These are phyloP conservation scores for Brachionus koreanus DNA, from an alignment of 1,140 invertebrate species.

Conservation along the genomic window DNA sequence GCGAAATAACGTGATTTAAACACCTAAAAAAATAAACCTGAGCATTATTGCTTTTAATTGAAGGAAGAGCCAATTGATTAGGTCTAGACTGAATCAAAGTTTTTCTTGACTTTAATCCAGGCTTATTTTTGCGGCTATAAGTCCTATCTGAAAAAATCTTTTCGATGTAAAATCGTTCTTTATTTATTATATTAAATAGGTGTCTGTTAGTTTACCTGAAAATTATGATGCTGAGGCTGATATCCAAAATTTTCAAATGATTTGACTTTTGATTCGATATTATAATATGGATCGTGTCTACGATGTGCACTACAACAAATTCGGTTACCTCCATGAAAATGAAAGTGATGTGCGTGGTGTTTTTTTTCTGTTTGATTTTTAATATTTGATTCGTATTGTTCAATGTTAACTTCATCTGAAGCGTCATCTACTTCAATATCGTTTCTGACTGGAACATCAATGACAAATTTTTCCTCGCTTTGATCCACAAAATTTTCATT, in stretches of 20 bases:
- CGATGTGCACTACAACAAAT: conserved; percentile 42
- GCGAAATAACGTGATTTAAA: background rate
- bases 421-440: conserved; percentile 31
- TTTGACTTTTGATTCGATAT: conserved; percentile 23
- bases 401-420: conserved; percentile 23
- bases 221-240: background rate
- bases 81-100: background rate
- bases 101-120: background rate
- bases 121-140: background rate
- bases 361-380: background rate
- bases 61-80: background rate
- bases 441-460: background rate
- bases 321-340: conserved; percentile 4
- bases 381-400: background rate
- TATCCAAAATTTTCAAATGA: conserved; percentile 37
- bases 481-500: conserved; percentile 22
- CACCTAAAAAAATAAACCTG: conserved; percentile 1
- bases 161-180: background rate
- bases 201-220: background rate
- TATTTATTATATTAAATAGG: background rate
- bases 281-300: conserved; percentile 26
- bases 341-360: conserved; percentile 14
- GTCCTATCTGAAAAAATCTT: conserved; percentile 14
- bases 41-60: background rate
- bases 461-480: conserved; percentile 21